Conservation (phyloP, 2,888 invertebrate genomes). For the Odontomyia ornata region DNA sequence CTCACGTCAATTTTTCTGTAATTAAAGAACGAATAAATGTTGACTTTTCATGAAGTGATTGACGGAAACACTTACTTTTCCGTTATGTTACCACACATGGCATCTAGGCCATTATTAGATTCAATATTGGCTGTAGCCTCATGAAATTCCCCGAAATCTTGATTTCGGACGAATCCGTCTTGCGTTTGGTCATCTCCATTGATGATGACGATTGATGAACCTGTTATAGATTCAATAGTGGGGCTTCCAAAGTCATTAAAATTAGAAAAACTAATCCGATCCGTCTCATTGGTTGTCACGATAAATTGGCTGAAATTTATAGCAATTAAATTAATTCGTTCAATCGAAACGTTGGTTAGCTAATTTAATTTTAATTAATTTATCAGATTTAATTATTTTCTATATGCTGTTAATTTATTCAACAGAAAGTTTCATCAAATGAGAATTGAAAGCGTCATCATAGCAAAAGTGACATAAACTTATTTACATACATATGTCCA, state of each 20-base stretch:
- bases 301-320: conserved; percentile 41
- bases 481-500: too few species aligned
- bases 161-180: conserved; percentile 45
- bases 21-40: conserved; percentile 1
- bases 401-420: too few species aligned
- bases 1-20: conserved; percentile 66
- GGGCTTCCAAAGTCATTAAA: conserved; percentile 18
- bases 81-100: conserved; percentile 68
- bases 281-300: background rate
- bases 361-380: too few species aligned
- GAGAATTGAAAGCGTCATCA: too few species aligned
- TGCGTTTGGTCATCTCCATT: conserved; percentile 43
- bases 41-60: too few species aligned
- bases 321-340: too few species aligned
- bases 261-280: conserved; percentile 7
- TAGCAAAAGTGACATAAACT: too few species aligned
- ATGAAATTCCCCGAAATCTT: conserved; percentile 62
- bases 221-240: conserved; percentile 49
- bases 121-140: conserved; percentile 64
- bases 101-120: conserved; percentile 64
- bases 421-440: too few species aligned
- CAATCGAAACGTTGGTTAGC: too few species aligned
- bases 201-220: conserved; percentile 49
- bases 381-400: too few species aligned
- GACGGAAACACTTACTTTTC: conserved; percentile 60